Conservation (phyloP, 2,113 vertebrate species). For the Gnathonemus echidnorhynchus region DNA sequence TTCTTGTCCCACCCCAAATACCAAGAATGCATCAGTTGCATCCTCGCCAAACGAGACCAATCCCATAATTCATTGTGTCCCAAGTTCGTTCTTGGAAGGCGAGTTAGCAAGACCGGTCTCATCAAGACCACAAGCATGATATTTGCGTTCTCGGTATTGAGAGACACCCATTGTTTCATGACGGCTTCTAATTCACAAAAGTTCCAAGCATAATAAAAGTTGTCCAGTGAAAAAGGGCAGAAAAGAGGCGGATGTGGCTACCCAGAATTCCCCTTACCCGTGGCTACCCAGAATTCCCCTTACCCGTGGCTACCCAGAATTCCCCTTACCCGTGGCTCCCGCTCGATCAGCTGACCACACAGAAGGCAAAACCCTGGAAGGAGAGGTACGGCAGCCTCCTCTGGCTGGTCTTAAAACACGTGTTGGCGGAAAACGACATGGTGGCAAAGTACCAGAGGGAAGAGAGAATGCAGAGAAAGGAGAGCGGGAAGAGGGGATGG, state of each 20-base stretch:
- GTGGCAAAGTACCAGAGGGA: constrained; percentile 61
- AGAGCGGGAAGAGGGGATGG: background rate
- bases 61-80: no score
- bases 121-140: no score
- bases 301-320: no score
- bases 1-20: background rate
- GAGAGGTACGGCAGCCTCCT: constrained; percentile 79
- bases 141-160: background rate
- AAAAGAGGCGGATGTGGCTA: background rate
- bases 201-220: background rate
- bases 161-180: background rate
- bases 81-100: no score
- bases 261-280: constrained; percentile 59
- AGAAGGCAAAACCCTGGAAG: constrained; percentile 82
- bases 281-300: constrained; percentile 37
- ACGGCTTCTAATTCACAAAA: background rate
- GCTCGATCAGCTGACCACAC: constrained; percentile 79
- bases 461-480: background rate
- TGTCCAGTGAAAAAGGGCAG: background rate
- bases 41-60: background rate
- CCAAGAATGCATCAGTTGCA: background rate
- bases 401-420: constrained; percentile 82
- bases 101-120: no score
- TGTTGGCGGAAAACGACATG: constrained; percentile 79
- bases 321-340: constrained; percentile 69